Evolutionary conservation across 2,797 vertebrate genomes (phyloP).

Genomic region (Oryzias sinensis): DNA sequence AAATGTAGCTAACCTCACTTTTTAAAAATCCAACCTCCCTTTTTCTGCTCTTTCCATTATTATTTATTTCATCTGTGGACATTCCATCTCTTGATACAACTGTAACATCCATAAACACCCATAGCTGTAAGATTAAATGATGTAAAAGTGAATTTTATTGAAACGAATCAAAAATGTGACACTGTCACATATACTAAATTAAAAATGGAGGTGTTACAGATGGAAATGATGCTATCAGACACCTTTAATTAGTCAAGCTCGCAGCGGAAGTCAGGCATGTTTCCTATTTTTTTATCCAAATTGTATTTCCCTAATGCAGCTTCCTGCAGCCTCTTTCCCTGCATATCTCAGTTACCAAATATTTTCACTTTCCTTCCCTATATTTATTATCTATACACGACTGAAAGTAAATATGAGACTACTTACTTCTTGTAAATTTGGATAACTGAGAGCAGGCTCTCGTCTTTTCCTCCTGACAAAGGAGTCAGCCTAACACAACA

Average conservation of each 20-base stretch:
- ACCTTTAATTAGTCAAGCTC: slow-evolving; percentile 8
- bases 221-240: slow-evolving; percentile 20
- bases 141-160: not conserved
- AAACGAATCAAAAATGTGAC: too few species aligned
- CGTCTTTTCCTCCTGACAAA: slow-evolving; percentile 32
- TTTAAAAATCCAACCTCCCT: slow-evolving; percentile 4
- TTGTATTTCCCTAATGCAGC: slow-evolving; percentile 2
- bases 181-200: not conserved
- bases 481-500: slow-evolving; percentile 43
- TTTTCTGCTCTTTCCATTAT: slow-evolving; percentile 9
- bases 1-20: slow-evolving; percentile 3
- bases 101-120: slow-evolving; percentile 30
- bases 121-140: not conserved
- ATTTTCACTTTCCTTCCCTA: slow-evolving; percentile 8
- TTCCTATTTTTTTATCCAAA: slow-evolving; percentile 8
- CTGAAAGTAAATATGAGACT: not conserved
- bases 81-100: slow-evolving; percentile 20
- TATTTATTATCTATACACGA: not conserved
- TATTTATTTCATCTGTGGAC: slow-evolving; percentile 8
- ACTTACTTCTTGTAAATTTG: slow-evolving; percentile 22
- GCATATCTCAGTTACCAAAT: slow-evolving; percentile 37
- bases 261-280: slow-evolving; percentile 14
- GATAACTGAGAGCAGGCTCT: slow-evolving; percentile 35
- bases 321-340: slow-evolving; percentile 7
- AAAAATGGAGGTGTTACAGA: slow-evolving; percentile 27